Base-by-base conservation (phyloP, 2,797 vertebrate genomes). In the Enteromius treurensis region DNA sequence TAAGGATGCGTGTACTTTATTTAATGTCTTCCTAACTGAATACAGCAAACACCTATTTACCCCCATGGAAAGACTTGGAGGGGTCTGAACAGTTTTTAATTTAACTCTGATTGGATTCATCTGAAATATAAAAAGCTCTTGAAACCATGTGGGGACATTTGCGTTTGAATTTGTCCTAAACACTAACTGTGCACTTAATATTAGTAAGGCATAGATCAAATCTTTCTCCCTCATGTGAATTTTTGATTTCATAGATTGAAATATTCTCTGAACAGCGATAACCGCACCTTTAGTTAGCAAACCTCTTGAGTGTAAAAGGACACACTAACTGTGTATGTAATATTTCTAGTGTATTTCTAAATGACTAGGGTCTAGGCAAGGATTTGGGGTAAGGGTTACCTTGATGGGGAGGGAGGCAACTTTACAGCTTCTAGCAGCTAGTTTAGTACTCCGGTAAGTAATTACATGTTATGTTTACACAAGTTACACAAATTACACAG, bases 401-500 rank as follows among this genome's bases (percentile, higher is more conserved):
- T 75, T 34, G 70, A 15, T 3, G 8, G 9, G 21, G 23, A 32
- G 8, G 15, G 60, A 51, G 81, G 86, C 53, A 55, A 74, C 73
- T 79, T 84, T 86, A 26, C 19, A 79, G 79, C 68, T 65, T 68
- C 76, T 32, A 17, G 64, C 45, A 74, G 64, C 78, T 80, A 81
- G 80, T 86, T 83, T 51, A 67, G 73, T 80, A 80, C 71, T 15
- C 60, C 60, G 10, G 67, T 70, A 68, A 80, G 80, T 86, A 85
- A 85, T 88, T 79, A 85, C 68, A 74, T 79, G 51, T 77, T 86
- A 83, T 85, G 83, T 85, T 88, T 86, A 85, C 80, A 75, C 77
- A 85, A 85, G 86, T 85, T 67, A 64, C 45, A 76, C 26, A 15
- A 82, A 82, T 82, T 83, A 83, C 60, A 19, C 77, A 69, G 69